phyloP scores from a whole-genome alignment of 1,140 invertebrate species.

The Pararge aegeria region DNA sequence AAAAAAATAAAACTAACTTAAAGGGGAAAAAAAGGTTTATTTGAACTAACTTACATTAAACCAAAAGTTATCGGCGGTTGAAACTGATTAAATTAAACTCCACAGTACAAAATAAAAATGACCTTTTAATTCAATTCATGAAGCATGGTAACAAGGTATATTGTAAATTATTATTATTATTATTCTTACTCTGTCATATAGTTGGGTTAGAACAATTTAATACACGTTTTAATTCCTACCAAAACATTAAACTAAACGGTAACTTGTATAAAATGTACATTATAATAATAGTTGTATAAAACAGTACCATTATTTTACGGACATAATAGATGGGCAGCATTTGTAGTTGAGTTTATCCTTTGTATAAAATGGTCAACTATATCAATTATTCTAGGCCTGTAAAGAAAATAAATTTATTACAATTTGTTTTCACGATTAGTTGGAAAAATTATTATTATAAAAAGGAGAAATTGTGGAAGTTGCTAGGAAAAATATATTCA shows the following conservation, averaged over 20 bases:
- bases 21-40: conserved; percentile 33
- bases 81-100: conserved; percentile 50
- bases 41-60: conserved; percentile 24
- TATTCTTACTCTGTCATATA: conserved; percentile 66
- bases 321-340: conserved; percentile 65
- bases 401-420: conserved; percentile 34
- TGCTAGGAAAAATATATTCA: no score
- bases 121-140: conserved; percentile 77
- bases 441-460: background rate
- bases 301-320: conserved; percentile 71
- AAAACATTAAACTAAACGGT: conserved; percentile 75
- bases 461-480: no score
- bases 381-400: conserved; percentile 66
- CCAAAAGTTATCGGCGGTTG: conserved; percentile 22
- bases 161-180: conserved; percentile 63
- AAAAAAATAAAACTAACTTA: conserved; percentile 3
- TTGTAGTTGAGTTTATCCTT: conserved; percentile 65
- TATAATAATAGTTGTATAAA: conserved; percentile 74
- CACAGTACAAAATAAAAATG: conserved; percentile 75
- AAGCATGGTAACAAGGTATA: conserved; percentile 78
- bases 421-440: background rate
- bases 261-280: conserved; percentile 79
- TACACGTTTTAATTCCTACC: conserved; percentile 65
- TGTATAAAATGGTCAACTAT: conserved; percentile 68
- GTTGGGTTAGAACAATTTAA: conserved; percentile 72